Percentiles rank a stretch among this genome's conserved stretches.
Conservation (phyloP, 2,113 vertebrate genomes). For the Neodontobutis hainanensis region DNA sequence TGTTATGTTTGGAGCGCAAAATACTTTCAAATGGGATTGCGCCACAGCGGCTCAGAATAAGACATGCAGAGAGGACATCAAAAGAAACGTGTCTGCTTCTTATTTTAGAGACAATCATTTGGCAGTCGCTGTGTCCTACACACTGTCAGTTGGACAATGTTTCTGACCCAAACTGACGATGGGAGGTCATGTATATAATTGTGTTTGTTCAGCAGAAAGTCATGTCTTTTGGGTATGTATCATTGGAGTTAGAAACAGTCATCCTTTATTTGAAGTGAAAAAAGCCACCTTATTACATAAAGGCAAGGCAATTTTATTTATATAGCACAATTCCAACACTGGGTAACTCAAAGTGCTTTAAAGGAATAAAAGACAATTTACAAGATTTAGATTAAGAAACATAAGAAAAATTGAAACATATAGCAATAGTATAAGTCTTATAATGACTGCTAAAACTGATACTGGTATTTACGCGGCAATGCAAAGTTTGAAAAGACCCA, state of each 20-base stretch:
- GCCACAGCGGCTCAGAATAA: constrained; percentile 67
- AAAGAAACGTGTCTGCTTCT: constrained; percentile 74
- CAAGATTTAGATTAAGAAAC: too few relatives aligned
- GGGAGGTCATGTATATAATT: neutral
- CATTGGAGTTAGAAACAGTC: neutral
- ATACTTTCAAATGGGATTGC: constrained; percentile 77
- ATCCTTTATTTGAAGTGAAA: too few relatives aligned
- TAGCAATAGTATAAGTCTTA: too few relatives aligned
- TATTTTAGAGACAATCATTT: constrained; percentile 75
- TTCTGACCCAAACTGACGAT: neutral
- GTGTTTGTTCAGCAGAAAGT: neutral
- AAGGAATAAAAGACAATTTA: too few relatives aligned
- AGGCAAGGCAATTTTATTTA: too few relatives aligned
- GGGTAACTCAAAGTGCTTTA: too few relatives aligned
- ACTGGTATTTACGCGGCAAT: too few relatives aligned
- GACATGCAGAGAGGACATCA: constrained; percentile 70
- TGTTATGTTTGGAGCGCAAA: constrained; percentile 72
- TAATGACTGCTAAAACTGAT: too few relatives aligned
- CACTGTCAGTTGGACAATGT: constrained; percentile 34
- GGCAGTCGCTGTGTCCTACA: constrained; percentile 48
- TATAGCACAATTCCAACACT: too few relatives aligned
- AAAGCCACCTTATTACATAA: too few relatives aligned
- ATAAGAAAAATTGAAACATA: too few relatives aligned
- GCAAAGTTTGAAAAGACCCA: too few relatives aligned
- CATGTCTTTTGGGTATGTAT: neutral